Conservation (phyloP, 2,113 vertebrate genomes). For the Phocoena phocoena region DNA sequence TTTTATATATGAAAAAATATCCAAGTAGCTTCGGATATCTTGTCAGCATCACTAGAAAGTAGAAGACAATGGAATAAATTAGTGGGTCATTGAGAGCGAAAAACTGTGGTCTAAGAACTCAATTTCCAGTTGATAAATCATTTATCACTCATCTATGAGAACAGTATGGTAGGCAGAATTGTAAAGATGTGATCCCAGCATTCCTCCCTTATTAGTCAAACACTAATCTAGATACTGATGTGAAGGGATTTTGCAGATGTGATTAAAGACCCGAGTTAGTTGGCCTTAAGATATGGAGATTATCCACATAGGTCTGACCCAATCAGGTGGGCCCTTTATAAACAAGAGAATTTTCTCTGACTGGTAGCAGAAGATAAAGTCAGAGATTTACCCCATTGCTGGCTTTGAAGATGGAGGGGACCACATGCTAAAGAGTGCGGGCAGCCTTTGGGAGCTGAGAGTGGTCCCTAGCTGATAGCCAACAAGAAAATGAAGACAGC, state of each 20-base stretch:
- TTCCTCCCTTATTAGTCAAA: background rate
- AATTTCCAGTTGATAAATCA: background rate
- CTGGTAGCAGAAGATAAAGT: background rate
- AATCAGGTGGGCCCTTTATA: background rate
- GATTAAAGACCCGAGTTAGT: background rate
- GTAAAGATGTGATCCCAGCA: background rate
- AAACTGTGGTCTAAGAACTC: background rate
- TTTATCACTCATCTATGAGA: background rate
- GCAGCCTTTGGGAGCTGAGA: background rate
- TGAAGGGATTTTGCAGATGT: background rate
- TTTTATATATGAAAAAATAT: background rate
- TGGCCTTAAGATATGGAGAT: background rate
- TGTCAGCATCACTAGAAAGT: background rate
- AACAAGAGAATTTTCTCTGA: background rate
- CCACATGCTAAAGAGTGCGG: background rate
- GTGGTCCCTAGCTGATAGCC: background rate
- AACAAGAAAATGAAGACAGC: background rate
- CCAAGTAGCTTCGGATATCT: background rate
- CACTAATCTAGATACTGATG: background rate
- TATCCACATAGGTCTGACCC: background rate
- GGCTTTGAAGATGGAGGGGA: background rate
- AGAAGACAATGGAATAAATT: background rate
- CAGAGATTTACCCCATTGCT: background rate
- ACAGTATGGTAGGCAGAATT: background rate
- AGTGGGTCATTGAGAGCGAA: background rate